Evolutionary conservation across 2,113 vertebrate species (phyloP).

Genomic region (Emydocephalus ijimae): DNA sequence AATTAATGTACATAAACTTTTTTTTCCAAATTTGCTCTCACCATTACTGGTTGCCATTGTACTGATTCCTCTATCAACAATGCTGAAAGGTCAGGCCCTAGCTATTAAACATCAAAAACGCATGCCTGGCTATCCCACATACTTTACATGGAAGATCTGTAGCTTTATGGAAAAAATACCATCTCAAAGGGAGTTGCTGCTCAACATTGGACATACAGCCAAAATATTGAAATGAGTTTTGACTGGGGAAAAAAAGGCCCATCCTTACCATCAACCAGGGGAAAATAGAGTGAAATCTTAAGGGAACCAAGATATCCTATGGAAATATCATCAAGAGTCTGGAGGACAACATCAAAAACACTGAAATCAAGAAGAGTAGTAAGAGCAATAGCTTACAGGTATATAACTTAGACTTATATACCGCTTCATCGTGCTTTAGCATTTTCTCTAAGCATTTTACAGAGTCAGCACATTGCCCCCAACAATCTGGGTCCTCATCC

Average conservation of each 20-base stretch:
- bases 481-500: background rate
- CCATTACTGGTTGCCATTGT: background rate
- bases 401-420: background rate
- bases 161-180: background rate
- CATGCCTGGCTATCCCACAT: background rate
- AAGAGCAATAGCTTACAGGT: background rate
- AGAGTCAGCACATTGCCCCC: background rate
- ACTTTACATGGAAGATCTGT: background rate
- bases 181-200: background rate
- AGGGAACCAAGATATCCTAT: background rate
- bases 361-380: background rate
- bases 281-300: background rate
- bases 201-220: background rate
- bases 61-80: background rate
- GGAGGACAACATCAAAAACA: background rate
- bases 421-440: background rate
- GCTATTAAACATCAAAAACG: background rate
- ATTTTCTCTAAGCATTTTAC: background rate
- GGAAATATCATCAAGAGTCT: background rate
- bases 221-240: background rate
- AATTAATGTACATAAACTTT: background rate
- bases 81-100: background rate
- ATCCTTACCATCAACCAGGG: background rate
- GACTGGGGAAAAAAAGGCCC: background rate
- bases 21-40: background rate